phyloP scores from a whole-genome alignment of 2,797 vertebrate species.

The Ctenosaura bakeri region DNA sequence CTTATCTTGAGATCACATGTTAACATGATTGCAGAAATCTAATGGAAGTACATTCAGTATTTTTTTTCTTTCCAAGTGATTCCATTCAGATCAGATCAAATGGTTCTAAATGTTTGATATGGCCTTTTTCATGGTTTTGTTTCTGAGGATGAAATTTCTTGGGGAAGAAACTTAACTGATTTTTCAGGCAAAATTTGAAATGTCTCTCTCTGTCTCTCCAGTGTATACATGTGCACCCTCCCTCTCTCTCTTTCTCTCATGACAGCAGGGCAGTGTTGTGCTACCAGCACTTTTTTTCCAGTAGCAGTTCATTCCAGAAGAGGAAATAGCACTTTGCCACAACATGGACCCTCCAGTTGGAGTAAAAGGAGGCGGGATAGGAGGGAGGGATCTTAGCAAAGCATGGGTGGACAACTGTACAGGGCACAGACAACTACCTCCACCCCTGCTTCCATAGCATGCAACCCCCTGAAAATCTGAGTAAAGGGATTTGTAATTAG shows the following conservation, averaged over 20 bases:
- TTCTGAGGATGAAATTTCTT: conserved; percentile 41
- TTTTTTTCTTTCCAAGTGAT: background rate
- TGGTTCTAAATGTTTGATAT: conserved; percentile 26
- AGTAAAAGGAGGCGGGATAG: no score
- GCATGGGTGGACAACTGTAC: no score
- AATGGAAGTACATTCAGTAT: conserved; percentile 47
- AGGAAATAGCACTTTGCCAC: background rate
- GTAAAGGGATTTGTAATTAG: background rate
- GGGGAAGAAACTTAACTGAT: conserved; percentile 5
- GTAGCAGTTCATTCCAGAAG: background rate
- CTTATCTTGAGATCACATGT: conserved; percentile 8
- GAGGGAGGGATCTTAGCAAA: no score
- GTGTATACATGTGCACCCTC: no score
- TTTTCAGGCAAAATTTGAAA: background rate
- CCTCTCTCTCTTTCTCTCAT: background rate
- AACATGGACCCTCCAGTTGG: no score
- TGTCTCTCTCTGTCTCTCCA: no score
- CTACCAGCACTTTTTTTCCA: background rate
- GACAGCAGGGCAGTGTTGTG: background rate
- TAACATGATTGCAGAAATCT: background rate
- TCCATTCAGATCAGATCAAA: conserved; percentile 53
- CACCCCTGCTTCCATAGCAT: no score
- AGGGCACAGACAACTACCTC: no score
- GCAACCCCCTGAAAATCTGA: background rate
- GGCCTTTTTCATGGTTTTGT: background rate